These are phyloP conservation scores for Echinarachnius parma DNA, from an alignment of 53 echinoderm and acorn worm genomes.

Conservation along the genomic window DNA sequence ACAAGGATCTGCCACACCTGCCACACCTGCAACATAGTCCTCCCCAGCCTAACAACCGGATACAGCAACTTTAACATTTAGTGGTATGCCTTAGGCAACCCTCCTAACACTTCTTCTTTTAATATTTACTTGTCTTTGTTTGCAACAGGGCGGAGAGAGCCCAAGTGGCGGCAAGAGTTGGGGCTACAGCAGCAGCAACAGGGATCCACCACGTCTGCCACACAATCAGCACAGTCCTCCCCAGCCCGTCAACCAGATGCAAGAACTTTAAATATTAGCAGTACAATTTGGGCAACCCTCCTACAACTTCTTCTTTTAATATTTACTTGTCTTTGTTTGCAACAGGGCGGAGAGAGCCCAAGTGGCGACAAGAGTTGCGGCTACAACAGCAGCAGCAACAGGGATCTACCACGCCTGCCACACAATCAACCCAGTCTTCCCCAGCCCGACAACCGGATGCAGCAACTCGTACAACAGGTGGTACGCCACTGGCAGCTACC, in stretches of 20 bases:
- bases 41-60: no score
- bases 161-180: slow-evolving; percentile 93
- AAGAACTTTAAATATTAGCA: no score
- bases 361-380: slow-evolving; percentile 90
- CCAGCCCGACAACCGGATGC: slow-evolving; percentile 21
- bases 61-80: no score
- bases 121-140: no score
- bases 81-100: no score
- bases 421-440: not conserved
- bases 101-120: no score
- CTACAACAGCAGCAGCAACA: slow-evolving; percentile 70
- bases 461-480: no score
- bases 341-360: slow-evolving; percentile 60
- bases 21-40: no score
- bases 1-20: no score
- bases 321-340: not conserved
- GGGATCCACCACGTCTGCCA: slow-evolving; percentile 12
- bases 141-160: slow-evolving; percentile 59
- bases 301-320: not conserved
- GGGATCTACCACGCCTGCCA: slow-evolving; percentile 5
- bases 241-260: slow-evolving; percentile 20
- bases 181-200: slow-evolving; percentile 69
- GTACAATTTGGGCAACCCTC: not conserved
- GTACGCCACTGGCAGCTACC: not conserved
- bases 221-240: not conserved